Percentiles rank a stretch among this genome's conserved stretches.
Conservation (phyloP, 1,140 invertebrate species). For the Bemisia tabaci region DNA sequence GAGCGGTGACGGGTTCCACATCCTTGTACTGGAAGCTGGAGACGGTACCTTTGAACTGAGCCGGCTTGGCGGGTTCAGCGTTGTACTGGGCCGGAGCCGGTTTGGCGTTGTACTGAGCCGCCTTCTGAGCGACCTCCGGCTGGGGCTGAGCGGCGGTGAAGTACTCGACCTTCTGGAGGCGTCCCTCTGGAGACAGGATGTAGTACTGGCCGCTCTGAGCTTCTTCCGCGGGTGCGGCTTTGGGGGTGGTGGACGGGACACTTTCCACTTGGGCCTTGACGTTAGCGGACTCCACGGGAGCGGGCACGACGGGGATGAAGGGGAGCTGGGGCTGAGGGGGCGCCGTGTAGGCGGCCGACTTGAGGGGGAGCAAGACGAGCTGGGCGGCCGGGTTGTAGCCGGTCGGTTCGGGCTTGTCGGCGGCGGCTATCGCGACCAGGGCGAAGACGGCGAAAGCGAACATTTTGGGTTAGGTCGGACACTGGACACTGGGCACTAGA, state of each 20-base stretch:
- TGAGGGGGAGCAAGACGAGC: background rate
- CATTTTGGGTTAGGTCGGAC: too few species aligned
- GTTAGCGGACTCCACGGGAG: background rate
- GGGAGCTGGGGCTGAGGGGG: background rate
- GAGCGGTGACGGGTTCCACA: conserved; percentile 21
- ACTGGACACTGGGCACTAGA: too few species aligned
- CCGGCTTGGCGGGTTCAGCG: background rate
- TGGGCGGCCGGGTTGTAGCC: background rate
- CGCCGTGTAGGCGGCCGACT: background rate
- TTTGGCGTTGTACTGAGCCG: background rate
- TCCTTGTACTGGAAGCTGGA: conserved; percentile 24
- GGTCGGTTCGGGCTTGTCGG: background rate
- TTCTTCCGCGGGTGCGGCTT: conserved; percentile 18
- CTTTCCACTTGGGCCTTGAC: background rate
- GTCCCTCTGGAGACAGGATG: conserved; percentile 58
- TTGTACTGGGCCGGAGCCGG: conserved; percentile 3
- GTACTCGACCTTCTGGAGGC: conserved; percentile 44
- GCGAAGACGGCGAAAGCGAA: background rate
- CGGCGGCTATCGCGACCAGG: background rate
- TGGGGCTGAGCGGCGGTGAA: conserved; percentile 16
- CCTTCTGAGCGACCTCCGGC: background rate
- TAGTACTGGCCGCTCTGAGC: conserved; percentile 44
- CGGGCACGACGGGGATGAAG: background rate
- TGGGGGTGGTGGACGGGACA: conserved; percentile 37
- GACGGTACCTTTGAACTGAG: conserved; percentile 14